A percentile compares a stretch with the other conserved stretches of the same genome.
phyloP scores from a whole-genome alignment of 2,113 vertebrate genomes.

The Leptosomus discolor region DNA sequence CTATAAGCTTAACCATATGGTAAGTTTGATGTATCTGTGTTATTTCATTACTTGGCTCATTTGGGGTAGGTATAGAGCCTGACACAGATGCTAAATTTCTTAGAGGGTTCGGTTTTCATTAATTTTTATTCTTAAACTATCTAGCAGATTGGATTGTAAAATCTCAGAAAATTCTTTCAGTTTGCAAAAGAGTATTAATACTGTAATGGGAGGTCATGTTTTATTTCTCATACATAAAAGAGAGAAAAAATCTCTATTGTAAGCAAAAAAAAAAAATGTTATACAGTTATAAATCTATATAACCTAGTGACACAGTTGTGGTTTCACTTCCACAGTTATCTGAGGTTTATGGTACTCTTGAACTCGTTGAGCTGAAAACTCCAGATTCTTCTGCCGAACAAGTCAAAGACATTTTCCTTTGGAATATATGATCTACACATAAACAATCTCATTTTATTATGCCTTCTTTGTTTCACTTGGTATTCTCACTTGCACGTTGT shows the following conservation, averaged over 20 bases:
- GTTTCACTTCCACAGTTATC: neutral
- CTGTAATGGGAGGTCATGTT: neutral
- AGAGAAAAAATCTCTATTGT: neutral
- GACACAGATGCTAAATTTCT: neutral
- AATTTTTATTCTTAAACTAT: neutral
- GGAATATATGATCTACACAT: neutral
- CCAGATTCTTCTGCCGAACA: neutral
- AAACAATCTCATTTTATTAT: neutral
- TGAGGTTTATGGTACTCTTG: neutral
- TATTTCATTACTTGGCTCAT: neutral
- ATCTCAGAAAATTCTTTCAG: neutral
- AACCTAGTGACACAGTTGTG: neutral
- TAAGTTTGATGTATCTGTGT: neutral
- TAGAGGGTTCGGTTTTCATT: neutral
- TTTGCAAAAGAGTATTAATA: neutral
- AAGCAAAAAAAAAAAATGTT: neutral
- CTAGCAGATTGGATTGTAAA: neutral
- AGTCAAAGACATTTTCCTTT: neutral
- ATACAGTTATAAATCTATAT: neutral
- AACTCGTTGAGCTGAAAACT: neutral
- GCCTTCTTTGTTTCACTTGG: neutral
- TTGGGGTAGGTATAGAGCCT: neutral
- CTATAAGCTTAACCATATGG: neutral
- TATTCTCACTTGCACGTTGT: neutral
- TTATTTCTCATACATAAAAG: neutral